Conservation (phyloP, 2,113 vertebrate species). For the Heliornis fulica region DNA sequence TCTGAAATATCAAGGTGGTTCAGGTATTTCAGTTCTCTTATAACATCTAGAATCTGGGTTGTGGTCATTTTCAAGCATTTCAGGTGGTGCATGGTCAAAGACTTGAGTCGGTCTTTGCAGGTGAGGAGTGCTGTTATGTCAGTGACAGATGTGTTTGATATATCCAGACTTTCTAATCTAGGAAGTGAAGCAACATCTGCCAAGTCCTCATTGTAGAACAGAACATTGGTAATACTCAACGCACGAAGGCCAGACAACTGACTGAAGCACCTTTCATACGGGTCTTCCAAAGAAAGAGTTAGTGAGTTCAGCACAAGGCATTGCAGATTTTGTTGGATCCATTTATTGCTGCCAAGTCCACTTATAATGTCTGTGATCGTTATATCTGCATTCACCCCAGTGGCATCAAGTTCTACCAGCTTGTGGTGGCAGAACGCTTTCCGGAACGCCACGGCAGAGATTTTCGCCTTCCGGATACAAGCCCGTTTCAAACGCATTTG, state of each 20-base stretch:
- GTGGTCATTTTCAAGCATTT: constrained; percentile 99
- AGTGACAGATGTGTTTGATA: constrained; percentile 97
- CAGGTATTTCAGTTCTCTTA: constrained; percentile 87
- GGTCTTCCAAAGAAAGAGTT: constrained; percentile 94
- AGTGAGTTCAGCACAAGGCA: constrained; percentile 92
- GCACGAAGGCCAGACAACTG: constrained; percentile 87
- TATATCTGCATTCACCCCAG: constrained; percentile 94
- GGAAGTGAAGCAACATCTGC: constrained; percentile 90
- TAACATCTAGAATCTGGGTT: constrained; percentile 90
- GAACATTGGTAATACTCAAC: constrained; percentile 92
- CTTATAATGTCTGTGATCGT: constrained; percentile 96
- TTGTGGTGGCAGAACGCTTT: constrained; percentile 93
- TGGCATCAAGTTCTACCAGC: constrained; percentile 92
- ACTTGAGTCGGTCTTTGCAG: constrained; percentile 89
- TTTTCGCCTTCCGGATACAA: constrained; percentile 93
- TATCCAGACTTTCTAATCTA: constrained; percentile 93
- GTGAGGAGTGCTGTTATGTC: constrained; percentile 91
- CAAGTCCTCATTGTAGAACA: constrained; percentile 95
- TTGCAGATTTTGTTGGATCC: constrained; percentile 90
- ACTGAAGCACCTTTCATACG: constrained; percentile 87
- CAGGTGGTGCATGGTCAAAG: constrained; percentile 95
- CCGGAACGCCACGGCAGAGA: constrained; percentile 94
- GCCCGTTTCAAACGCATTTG: constrained; percentile 92
- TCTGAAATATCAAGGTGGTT: constrained; percentile 97
- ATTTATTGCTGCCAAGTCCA: constrained; percentile 91